These are phyloP conservation scores for Monoplex corrugatus DNA, from an alignment of 2,888 invertebrate genomes.

Conservation along the genomic window DNA sequence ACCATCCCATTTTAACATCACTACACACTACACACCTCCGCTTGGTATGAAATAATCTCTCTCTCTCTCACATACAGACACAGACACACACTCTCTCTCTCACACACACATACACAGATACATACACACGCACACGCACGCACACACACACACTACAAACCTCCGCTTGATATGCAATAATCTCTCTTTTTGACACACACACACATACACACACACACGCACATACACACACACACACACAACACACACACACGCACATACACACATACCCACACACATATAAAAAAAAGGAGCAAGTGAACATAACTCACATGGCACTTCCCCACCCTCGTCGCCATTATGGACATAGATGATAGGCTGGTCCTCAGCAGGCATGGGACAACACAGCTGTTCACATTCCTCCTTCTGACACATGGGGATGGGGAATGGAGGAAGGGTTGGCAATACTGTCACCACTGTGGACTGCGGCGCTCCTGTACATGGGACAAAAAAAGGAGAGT, in stretches of 20 bases:
- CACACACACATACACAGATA: neutral
- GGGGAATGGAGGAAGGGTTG: constrained; percentile 51
- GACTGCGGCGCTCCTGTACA: too few relatives aligned
- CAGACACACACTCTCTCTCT: neutral
- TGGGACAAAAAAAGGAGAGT: too few relatives aligned
- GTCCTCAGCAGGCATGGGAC: constrained; percentile 54
- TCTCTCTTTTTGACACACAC: too few relatives aligned
- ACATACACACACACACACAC: neutral
- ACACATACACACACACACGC: neutral
- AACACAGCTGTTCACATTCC: constrained; percentile 54
- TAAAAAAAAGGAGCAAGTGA: neutral
- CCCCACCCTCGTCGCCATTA: neutral
- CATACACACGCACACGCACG: neutral
- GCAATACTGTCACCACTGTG: neutral
- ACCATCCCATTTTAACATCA: too few relatives aligned
- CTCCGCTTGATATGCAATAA: too few relatives aligned
- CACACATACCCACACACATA: neutral
- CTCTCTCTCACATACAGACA: neutral
- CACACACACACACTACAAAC: neutral
- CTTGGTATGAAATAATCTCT: too few relatives aligned
- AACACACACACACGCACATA: neutral
- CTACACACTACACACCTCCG: too few relatives aligned
- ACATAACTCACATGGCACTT: neutral
- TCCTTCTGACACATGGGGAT: constrained; percentile 49
- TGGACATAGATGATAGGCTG: constrained; percentile 9